Evolutionary conservation across 2,797 vertebrate genomes (phyloP), one percentile per base, ranked within the genome.

Genomic region (Pseudochirops cupreus): DNA sequence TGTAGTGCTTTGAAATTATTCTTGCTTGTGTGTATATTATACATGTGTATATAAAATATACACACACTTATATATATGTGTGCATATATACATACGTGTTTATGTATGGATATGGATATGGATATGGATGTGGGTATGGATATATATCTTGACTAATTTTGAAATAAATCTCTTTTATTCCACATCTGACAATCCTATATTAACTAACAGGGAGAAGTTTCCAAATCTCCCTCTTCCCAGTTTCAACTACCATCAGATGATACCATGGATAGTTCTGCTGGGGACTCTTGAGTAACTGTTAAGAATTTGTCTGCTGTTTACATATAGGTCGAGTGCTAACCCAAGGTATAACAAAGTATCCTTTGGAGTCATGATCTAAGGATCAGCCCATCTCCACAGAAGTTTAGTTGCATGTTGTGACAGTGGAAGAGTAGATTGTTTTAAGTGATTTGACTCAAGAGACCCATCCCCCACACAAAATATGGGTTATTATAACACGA

Each of bases 1-100:
- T 94, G 91, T 91, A 82, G 7, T 82, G 89, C 39, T 93, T 93
- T 92, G 29, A 93, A 94, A 92, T 92, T 58, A 57, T 94, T 97
- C 93, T 26, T 94, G 13, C 26, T 82, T 67, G 6, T 67, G 31
- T 67, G 24, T 57, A 58, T 58, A 28, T 29, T 24, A 56, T 56
- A 26, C 9, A 56, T 55, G 12, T 55, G 13, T 55, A 46, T 46
- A 46, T 46, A 46, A 46, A 46, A 46, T 46, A 46, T 46, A 46
- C 52, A 52, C 52, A 54, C 52, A 52, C 52, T 2, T 5, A 52
- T 6, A 55, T 13, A 13, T 56, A 9, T 57, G 11, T 58, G 6
- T 28, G 6, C 16, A 4, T 6, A 56, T 5, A 18, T 24, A 21
- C 4, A 56, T 5, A 56, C 6, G 5, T 24, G 5, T 24, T 5